These are phyloP conservation scores for Drosophila mojavensis DNA, from an alignment of 1,140 invertebrate species.

Conservation along the genomic window DNA sequence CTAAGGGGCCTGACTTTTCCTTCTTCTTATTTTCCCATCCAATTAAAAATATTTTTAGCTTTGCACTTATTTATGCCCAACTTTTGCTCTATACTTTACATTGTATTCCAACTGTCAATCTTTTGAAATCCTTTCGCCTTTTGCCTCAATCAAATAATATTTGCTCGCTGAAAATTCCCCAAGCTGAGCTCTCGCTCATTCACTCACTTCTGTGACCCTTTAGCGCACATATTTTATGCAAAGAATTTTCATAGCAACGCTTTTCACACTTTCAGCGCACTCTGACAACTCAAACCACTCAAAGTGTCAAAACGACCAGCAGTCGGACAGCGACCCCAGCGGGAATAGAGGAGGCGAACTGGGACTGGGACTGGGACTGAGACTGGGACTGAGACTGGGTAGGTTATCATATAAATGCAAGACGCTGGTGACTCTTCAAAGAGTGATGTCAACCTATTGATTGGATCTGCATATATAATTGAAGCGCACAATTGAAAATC, in stretches of 20 bases:
- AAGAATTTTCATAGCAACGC: slow-evolving; percentile 53
- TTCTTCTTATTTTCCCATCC: too few species aligned
- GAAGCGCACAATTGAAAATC: slow-evolving; percentile 50
- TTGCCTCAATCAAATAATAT: slow-evolving; percentile 30
- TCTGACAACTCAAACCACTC: slow-evolving; percentile 69
- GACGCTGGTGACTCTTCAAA: slow-evolving; percentile 18
- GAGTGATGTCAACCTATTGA: slow-evolving; percentile 48
- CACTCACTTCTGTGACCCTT: not conserved
- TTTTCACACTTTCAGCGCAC: slow-evolving; percentile 23
- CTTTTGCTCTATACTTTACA: slow-evolving; percentile 3
- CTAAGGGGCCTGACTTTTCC: too few species aligned
- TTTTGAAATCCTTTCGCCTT: not conserved
- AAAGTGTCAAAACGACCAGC: slow-evolving; percentile 64
- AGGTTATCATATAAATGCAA: slow-evolving; percentile 7
- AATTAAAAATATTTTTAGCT: not conserved
- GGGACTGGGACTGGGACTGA: not conserved
- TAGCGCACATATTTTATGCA: slow-evolving; percentile 47
- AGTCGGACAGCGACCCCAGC: slow-evolving; percentile 15
- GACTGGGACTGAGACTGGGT: not conserved
- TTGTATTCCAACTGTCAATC: slow-evolving; percentile 2
- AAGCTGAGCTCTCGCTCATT: not conserved
- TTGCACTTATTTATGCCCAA: not conserved
- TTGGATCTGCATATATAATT: slow-evolving; percentile 69
- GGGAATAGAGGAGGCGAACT: not conserved
- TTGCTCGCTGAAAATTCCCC: slow-evolving; percentile 31